phyloP scores from a whole-genome alignment of 2,113 vertebrate genomes.

The Thalassarche chlororhynchos region DNA sequence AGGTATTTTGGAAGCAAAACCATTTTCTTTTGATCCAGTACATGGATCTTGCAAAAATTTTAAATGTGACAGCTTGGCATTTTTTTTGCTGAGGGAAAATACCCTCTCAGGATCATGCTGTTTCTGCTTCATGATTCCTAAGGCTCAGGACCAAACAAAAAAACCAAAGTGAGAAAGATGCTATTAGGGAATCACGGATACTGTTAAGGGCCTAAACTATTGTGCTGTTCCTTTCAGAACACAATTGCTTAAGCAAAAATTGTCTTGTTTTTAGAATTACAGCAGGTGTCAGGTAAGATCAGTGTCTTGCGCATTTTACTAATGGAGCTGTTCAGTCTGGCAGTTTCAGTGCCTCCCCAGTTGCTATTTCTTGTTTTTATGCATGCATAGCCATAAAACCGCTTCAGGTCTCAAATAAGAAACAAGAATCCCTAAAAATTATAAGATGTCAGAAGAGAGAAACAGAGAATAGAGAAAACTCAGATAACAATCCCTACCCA shows the following conservation, averaged over 20 bases:
- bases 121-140: neutral
- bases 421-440: neutral
- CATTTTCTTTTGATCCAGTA: neutral
- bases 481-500: neutral
- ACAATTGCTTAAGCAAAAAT: neutral
- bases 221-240: neutral
- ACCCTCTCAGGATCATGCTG: neutral
- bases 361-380: constrained; percentile 13
- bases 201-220: neutral
- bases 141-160: neutral
- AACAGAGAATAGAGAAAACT: neutral
- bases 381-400: neutral
- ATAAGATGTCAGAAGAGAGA: neutral
- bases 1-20: neutral
- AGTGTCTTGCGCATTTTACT: neutral
- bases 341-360: neutral
- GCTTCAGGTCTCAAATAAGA: neutral
- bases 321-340: neutral
- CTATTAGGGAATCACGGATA: neutral
- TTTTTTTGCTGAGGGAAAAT: neutral
- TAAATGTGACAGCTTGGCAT: neutral
- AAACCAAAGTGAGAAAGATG: neutral
- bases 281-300: neutral
- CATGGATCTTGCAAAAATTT: neutral
- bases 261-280: neutral